A percentile compares a stretch with the other conserved stretches of the same genome.
Evolutionary conservation across 2,888 invertebrate genomes (phyloP).

Genomic region (Cantharis rustica): DNA sequence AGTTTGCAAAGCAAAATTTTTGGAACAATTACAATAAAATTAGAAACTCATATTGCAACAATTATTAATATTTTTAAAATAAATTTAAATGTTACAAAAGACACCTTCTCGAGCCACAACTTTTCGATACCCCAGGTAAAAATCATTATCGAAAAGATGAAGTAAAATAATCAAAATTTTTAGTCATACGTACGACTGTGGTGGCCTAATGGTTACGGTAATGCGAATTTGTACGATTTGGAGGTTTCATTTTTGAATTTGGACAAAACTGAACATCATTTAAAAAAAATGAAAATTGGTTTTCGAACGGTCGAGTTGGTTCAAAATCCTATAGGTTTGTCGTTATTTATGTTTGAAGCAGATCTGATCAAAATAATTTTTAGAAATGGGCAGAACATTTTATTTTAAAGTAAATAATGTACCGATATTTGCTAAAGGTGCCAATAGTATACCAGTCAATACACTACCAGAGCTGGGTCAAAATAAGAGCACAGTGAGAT

Average conservation of each 20-base stretch:
- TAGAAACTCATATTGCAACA: conserved; percentile 33
- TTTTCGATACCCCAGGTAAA: conserved; percentile 39
- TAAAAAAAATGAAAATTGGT: conserved; percentile 71
- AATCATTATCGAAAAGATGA: neutral
- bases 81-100: conserved; percentile 42
- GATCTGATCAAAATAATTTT: conserved; percentile 3
- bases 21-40: conserved; percentile 36
- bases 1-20: conserved; percentile 31
- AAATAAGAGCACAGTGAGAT: conserved; percentile 62
- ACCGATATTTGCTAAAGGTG: conserved; percentile 93
- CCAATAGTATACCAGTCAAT: conserved; percentile 90
- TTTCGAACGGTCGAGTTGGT: conserved; percentile 86
- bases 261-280: conserved; percentile 49
- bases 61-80: conserved; percentile 31
- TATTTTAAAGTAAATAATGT: conserved; percentile 81
- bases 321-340: conserved; percentile 66
- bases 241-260: conserved; percentile 58
- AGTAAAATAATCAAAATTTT: conserved; percentile 23
- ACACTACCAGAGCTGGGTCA: conserved; percentile 78
- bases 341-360: neutral
- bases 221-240: conserved; percentile 76
- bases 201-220: conserved; percentile 96
- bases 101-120: conserved; percentile 41
- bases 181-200: conserved; percentile 67
- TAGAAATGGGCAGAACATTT: conserved; percentile 71